These are phyloP conservation scores for Stramonita haemastoma DNA, from an alignment of 2,888 invertebrate species.

Conservation along the genomic window DNA sequence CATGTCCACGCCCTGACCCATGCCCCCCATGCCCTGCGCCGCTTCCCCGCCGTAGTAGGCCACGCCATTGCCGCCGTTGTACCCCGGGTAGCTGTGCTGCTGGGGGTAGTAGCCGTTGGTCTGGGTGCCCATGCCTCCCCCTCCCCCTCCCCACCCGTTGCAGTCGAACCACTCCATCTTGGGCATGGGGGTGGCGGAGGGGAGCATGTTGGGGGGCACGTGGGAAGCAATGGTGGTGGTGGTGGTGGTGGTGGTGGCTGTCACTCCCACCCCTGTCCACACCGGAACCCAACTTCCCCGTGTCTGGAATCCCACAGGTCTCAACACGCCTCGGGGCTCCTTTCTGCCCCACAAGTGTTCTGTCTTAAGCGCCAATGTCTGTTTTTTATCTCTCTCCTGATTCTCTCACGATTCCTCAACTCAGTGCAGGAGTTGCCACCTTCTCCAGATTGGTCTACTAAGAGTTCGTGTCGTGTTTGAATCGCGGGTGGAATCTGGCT, in stretches of 20 bases:
- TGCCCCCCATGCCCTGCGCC: neutral
- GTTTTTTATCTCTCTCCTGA: no score
- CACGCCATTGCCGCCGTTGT: neutral
- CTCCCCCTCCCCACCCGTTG: neutral
- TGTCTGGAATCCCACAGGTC: neutral
- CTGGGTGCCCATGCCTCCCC: neutral
- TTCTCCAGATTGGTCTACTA: no score
- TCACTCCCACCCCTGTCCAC: neutral
- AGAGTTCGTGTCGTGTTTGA: no score
- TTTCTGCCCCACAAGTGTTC: no score
- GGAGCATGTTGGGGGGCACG: constrained; percentile 12
- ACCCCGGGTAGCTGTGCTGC: neutral
- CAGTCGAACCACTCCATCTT: constrained; percentile 37
- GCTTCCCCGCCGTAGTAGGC: neutral
- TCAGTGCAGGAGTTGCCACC: no score
- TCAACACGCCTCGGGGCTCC: neutral
- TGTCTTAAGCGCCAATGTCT: no score
- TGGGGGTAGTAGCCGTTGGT: constrained; percentile 21
- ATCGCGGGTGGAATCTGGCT: no score
- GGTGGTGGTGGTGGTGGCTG: neutral
- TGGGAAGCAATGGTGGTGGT: no score
- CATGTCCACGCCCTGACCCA: constrained; percentile 29
- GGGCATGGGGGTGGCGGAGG: neutral
- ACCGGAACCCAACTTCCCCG: no score
- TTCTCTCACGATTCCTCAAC: no score